Conservation (phyloP, 92 coral and sea anemone genomes). For the Micromussa lordhowensis region DNA sequence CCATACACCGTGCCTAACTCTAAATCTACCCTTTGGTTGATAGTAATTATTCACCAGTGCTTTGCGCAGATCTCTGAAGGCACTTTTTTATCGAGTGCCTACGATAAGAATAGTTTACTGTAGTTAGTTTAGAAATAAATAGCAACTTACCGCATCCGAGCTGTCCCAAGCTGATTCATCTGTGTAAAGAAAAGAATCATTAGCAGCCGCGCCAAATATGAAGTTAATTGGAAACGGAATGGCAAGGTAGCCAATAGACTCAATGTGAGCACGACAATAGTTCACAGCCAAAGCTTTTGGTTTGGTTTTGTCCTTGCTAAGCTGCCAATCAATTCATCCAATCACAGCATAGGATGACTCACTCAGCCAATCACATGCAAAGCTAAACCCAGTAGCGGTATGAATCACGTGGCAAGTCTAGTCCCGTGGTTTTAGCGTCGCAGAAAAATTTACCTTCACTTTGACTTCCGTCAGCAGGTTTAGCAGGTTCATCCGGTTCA, state of each 20-base stretch:
- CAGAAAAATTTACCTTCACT: slow-evolving; percentile 68
- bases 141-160: slow-evolving; percentile 77
- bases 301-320: too few relatives aligned
- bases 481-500: slow-evolving; percentile 9
- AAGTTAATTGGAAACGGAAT: neutral
- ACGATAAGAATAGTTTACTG: neutral
- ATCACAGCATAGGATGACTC: neutral
- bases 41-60: neutral
- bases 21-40: neutral
- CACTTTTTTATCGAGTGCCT: neutral
- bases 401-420: too few relatives aligned
- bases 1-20: too few relatives aligned
- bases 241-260: neutral
- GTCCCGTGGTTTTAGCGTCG: neutral
- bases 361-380: neutral
- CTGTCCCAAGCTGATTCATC: slow-evolving; percentile 96
- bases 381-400: neutral
- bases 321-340: neutral
- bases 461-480: slow-evolving; percentile 55
- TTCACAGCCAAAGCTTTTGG: too few relatives aligned
- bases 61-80: too few relatives aligned
- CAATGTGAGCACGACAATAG: too few relatives aligned
- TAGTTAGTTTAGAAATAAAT: neutral
- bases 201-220: neutral
- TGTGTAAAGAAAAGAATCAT: slow-evolving; percentile 11